Base-by-base conservation (phyloP, 2,888 invertebrate genomes). In the Zaprionus obscuricornis region DNA sequence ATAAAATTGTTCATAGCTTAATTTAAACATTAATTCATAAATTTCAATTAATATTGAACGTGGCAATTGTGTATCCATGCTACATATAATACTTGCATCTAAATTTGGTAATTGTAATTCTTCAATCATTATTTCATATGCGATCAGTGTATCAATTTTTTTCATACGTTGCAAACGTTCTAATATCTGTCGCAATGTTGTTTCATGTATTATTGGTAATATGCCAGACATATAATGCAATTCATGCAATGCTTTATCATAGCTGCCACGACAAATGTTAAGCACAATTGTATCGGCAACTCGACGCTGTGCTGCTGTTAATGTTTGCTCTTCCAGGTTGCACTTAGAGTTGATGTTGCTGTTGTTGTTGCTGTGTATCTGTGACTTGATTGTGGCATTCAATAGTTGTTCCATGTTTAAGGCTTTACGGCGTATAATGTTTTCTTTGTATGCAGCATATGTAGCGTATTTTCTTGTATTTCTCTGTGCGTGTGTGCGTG, bases 21-120 rank as follows among this genome's bases (percentile, higher is more conserved):
- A 22, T 0, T 20, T 5, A 4, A 49, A 11, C 26, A 73, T 37
- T 22, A 39, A 31, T 3, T 70, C 52, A 8, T 66, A 74, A 16
- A 60, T 57, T 8, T 39, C 11, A 3, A 29, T 7, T 3, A 66
- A 27, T 2, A 55, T 1, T 0, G 7, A 10, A 0, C 6, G 16
- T 3, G 74, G 77, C 3, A 68, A 52, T 2, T 68, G 33, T 0
- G 64, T 55, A 1, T 72, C 34, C 27, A 67, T 51, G 16, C 11
- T 49, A 10, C 14, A n/a, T 0, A 65, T 42, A 2, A 37, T 11
- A 13, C 13, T 36, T 0, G 5, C 47, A 31, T 70, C 24, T 4
- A 66, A n/a, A 1, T 50, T 14, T 6, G 46, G 36, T 39, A 50
- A 2, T 11, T 71, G 33, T 20, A 58, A 17, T 22, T 64, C 24